Conservation (phyloP, 2,113 vertebrate genomes). For the Arothron firmamentum region DNA sequence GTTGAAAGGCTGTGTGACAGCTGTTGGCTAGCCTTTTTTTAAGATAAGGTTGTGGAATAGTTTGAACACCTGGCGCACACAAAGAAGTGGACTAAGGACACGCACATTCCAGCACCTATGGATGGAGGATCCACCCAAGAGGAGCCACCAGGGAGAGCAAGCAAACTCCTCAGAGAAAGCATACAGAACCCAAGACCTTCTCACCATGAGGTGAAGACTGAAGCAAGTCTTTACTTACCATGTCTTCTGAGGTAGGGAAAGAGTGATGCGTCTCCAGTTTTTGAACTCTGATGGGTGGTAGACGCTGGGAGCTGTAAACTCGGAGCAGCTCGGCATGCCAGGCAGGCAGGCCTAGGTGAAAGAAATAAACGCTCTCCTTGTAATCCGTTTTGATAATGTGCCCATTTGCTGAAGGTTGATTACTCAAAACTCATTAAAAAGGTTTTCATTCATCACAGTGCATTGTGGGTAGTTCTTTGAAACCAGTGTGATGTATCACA, state of each 20-base stretch:
- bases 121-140: too few relatives aligned
- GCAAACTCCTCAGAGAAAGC: too few relatives aligned
- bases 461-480: slow-evolving; percentile 12
- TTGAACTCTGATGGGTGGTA: slow-evolving; percentile 95
- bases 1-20: not conserved
- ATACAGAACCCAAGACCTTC: not conserved
- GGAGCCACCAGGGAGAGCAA: too few relatives aligned
- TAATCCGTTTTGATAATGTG: not conserved
- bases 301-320: slow-evolving; percentile 93
- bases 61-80: too few relatives aligned
- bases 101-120: too few relatives aligned
- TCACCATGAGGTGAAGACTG: too few relatives aligned
- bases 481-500: slow-evolving; percentile 1
- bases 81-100: too few relatives aligned
- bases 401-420: slow-evolving; percentile 1
- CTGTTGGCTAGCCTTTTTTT: not conserved
- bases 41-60: too few relatives aligned
- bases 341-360: slow-evolving; percentile 90
- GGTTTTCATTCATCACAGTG: not conserved
- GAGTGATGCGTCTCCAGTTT: slow-evolving; percentile 90
- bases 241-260: slow-evolving; percentile 92
- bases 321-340: slow-evolving; percentile 95
- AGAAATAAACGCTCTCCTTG: slow-evolving; percentile 8
- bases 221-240: slow-evolving; percentile 76
- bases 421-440: not conserved